Base-by-base conservation (phyloP, 2,797 vertebrate genomes). In the Sciurus vulgaris region DNA sequence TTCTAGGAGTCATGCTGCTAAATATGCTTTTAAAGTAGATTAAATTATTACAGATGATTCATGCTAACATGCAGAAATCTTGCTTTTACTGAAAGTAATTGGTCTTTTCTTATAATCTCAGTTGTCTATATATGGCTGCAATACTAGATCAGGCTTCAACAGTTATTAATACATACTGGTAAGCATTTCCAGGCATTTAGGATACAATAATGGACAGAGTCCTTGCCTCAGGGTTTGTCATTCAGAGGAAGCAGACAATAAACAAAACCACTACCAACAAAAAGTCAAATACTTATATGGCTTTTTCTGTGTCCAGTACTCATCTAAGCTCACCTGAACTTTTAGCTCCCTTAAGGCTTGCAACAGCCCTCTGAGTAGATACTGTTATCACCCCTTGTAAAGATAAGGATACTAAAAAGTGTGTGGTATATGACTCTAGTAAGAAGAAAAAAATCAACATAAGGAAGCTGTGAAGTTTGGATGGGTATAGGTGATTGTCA, bases 21-120 rank as follows among this genome's bases (percentile, higher is more conserved):
- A 94, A 61, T 93, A 79, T 41, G 8, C 72, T 96, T 96, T 89
- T 56, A 56, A 79, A 91, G 51, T 87, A 87, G 86, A 82, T 73
- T 59, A 56, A 85, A 38, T 91, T 95, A 74, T 84, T 89, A 78
- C 49, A 84, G 59, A 69, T 86, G 89, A 89, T 56, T 77, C 65
- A 56, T 94, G 70, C 20, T 91, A 79, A 74, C 84, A 30, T 83
- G 38, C 30, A 82, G 63, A 90, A 78, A 90, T 67, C 65, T 91
- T 72, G 26, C 63, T 92, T 96, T 94, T 77, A 61, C 81, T n/a
- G 70, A 83, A 95, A 89, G 85, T 65, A 86, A 78, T 89, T 86
- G n/a, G 5, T 76, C n/a, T 94, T 89, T 94, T 92, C 67, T 81
- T 89, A 18, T 91, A 82, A 84, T 93, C 63, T 96, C 92, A 94